Conservation (phyloP, 2,888 invertebrate genomes). For the Euclidia mi region DNA sequence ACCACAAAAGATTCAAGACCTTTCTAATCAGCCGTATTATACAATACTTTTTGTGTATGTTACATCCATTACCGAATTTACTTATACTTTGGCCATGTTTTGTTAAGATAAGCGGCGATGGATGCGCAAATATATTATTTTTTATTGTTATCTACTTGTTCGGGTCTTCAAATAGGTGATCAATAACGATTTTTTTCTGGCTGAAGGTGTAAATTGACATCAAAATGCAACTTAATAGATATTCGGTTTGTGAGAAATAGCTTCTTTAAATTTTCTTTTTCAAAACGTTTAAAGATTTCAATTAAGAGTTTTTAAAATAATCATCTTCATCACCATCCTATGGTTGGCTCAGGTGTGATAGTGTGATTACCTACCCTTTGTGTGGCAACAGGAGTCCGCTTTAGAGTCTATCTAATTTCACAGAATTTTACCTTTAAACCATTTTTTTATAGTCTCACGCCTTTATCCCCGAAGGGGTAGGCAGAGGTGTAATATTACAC, state of each 20-base stretch:
- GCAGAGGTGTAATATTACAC: no score
- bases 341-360: no score
- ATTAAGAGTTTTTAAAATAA: no score
- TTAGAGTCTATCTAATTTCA: no score
- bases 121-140: slow-evolving; percentile 17
- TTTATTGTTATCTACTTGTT: slow-evolving; percentile 39
- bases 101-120: slow-evolving; percentile 21
- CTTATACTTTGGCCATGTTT: not conserved
- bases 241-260: slow-evolving; percentile 35
- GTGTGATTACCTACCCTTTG: no score
- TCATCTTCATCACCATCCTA: no score
- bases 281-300: no score
- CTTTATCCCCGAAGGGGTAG: no score
- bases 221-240: slow-evolving; percentile 61
- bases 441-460: no score
- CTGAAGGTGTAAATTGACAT: slow-evolving; percentile 65
- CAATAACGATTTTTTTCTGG: slow-evolving; percentile 47
- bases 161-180: slow-evolving; percentile 48
- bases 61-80: slow-evolving; percentile 33
- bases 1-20: slow-evolving; percentile 56
- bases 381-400: no score
- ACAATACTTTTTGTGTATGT: slow-evolving; percentile 12
- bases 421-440: no score
- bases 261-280: slow-evolving; percentile 25
- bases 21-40: slow-evolving; percentile 68